Evolutionary conservation across 1,140 invertebrate species (phyloP).

Genomic region (Schlechtendalia chinensis): DNA sequence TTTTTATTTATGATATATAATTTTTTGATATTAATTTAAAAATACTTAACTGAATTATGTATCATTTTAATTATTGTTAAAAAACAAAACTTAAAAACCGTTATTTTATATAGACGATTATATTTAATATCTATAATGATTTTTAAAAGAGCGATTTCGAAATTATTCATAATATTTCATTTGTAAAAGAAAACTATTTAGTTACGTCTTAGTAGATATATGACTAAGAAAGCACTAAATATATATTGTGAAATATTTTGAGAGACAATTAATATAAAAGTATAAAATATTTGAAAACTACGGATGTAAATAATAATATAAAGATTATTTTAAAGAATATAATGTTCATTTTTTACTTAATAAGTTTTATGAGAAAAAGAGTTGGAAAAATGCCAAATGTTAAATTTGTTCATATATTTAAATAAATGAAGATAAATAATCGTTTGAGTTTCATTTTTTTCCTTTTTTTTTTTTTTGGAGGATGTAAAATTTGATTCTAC

Average conservation of each 20-base stretch:
- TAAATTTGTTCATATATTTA: neutral
- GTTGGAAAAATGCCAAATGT: neutral
- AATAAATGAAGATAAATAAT: neutral
- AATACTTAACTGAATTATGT: too few relatives aligned
- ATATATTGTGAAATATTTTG: constrained; percentile 6
- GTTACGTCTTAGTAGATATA: neutral
- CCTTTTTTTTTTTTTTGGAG: neutral
- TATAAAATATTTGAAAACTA: neutral
- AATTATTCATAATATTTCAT: too few relatives aligned
- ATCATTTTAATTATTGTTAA: too few relatives aligned
- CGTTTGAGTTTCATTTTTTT: neutral
- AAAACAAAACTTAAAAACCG: too few relatives aligned
- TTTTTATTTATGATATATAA: too few relatives aligned
- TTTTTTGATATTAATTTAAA: too few relatives aligned
- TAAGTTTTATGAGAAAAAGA: neutral
- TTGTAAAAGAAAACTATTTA: too few relatives aligned
- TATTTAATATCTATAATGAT: too few relatives aligned
- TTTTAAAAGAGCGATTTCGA: too few relatives aligned
- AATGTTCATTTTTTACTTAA: neutral
- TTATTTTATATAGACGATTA: too few relatives aligned
- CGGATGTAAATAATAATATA: neutral
- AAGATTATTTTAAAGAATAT: neutral
- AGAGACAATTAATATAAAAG: neutral
- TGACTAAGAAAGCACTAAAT: neutral
- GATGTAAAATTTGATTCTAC: neutral